Evolutionary conservation across 2,113 vertebrate species (phyloP), one percentile per base, ranked within the genome.

Genomic region (Suncus etruscus): DNA sequence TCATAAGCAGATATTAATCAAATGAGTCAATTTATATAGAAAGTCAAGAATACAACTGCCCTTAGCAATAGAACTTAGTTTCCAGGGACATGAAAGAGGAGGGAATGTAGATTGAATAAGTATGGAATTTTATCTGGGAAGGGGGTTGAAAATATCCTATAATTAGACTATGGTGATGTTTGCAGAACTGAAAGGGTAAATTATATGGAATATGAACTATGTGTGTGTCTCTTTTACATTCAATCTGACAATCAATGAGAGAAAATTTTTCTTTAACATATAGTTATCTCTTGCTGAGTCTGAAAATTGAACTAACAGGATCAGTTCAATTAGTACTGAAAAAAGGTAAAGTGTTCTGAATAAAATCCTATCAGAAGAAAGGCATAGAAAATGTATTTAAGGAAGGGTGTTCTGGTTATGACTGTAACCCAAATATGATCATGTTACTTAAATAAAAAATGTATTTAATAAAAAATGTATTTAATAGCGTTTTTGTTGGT

Each of bases 211-310:
- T 39, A 39, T 73, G 39, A 29, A 70, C 61, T 77, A 6, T 18
- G 70, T 77, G 16, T 61, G 6, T 61, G 18, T 61, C n/a, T 61
- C 63, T 48, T 73, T 74, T 9, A 12, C 51, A 79, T 73, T 88
- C 31, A 20, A 31, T 78, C 65, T 88, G 77, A 48, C 45, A n/a
- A 9, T 31, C 12, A 32, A 32, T 4, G 27, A 39, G 58, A 54
- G 65, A 86, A 79, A 47, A 45, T 80, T 80, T 80, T 68, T 68
- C 58, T 78, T n/a, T 5, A 65, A 0, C 7, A 31, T 83, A 50
- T 83, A 83, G 45, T 27, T 50, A 51, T 92, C 24, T 8, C 78
- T 87, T 39, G 11, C 11, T 87, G 63, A 25, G 24, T 83, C 80
- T 31, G 20, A 78, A 85, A 83, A 48, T 45, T 31, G 72, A 79